These are phyloP conservation scores for Noctua pronuba DNA, from an alignment of 2,888 invertebrate species.

Conservation along the genomic window DNA sequence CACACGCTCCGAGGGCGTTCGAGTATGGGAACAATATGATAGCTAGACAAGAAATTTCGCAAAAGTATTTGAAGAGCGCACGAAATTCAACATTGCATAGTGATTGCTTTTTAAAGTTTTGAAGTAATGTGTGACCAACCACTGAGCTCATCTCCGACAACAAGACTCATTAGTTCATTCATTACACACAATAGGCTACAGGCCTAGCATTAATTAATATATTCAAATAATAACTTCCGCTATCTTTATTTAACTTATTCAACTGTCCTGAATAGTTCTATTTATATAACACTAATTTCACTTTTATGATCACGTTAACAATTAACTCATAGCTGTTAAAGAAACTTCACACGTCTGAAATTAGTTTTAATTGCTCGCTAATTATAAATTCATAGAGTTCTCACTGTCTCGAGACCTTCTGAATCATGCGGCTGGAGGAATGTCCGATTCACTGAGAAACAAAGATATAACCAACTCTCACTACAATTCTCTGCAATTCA, in stretches of 20 bases:
- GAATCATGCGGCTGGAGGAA: slow-evolving; percentile 58
- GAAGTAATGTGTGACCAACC: not conserved
- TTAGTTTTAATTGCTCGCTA: slow-evolving; percentile 66
- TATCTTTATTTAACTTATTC: slow-evolving; percentile 27
- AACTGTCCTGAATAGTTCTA: slow-evolving; percentile 44
- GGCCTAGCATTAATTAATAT: slow-evolving; percentile 9
- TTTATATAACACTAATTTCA: slow-evolving; percentile 66
- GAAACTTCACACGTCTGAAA: slow-evolving; percentile 64
- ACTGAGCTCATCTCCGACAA: slow-evolving; percentile 6
- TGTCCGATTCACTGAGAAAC: slow-evolving; percentile 67
- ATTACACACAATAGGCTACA: slow-evolving; percentile 27
- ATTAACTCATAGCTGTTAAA: slow-evolving; percentile 45
- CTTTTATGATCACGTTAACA: slow-evolving; percentile 60
- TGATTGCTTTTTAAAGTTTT: slow-evolving; percentile 25
- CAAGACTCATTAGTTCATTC: not conserved
- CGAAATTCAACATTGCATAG: slow-evolving; percentile 33
- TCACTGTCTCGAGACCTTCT: slow-evolving; percentile 48
- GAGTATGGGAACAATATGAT: slow-evolving; percentile 45
- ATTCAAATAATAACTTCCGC: slow-evolving; percentile 44
- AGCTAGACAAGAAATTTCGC: slow-evolving; percentile 27
- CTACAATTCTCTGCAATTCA: slow-evolving; percentile 69
- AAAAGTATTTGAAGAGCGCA: slow-evolving; percentile 38
- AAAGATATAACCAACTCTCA: slow-evolving; percentile 63
- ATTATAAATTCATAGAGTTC: slow-evolving; percentile 63
- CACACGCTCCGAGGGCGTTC: slow-evolving; percentile 33